Evolutionary conservation across 2,113 vertebrate genomes (phyloP).

Genomic region (Thinocorus orbignyianus): DNA sequence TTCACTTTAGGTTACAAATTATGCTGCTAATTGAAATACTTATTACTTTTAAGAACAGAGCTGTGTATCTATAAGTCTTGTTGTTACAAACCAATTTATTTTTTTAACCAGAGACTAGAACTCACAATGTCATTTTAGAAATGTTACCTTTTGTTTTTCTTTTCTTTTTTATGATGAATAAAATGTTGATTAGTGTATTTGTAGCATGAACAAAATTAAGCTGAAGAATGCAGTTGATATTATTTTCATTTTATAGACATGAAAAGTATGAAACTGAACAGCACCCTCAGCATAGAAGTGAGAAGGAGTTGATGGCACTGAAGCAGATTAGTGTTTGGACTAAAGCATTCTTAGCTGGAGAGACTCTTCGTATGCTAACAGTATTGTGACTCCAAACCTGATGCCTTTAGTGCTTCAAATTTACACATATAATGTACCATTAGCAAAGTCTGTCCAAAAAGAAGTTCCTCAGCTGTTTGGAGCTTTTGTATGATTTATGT

Average conservation of each 20-base stretch:
- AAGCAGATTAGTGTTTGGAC: not conserved
- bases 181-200: not conserved
- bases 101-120: not conserved
- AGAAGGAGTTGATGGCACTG: not conserved
- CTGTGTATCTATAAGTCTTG: not conserved
- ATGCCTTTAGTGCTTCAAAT: not conserved
- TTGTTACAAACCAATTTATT: not conserved
- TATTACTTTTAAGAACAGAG: not conserved
- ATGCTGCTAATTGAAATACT: not conserved
- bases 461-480: not conserved
- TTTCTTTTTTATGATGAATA: not conserved
- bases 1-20: not conserved
- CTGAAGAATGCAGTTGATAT: not conserved
- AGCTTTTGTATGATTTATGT: not conserved
- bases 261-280: not conserved
- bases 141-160: not conserved
- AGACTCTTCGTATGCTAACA: not conserved
- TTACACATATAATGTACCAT: not conserved
- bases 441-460: not conserved
- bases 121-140: not conserved
- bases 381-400: not conserved
- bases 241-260: not conserved
- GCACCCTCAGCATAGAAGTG: not conserved
- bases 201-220: not conserved
- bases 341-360: not conserved